Evolutionary conservation across 1,140 invertebrate genomes (phyloP).

Genomic region (Leucophenga varia): DNA sequence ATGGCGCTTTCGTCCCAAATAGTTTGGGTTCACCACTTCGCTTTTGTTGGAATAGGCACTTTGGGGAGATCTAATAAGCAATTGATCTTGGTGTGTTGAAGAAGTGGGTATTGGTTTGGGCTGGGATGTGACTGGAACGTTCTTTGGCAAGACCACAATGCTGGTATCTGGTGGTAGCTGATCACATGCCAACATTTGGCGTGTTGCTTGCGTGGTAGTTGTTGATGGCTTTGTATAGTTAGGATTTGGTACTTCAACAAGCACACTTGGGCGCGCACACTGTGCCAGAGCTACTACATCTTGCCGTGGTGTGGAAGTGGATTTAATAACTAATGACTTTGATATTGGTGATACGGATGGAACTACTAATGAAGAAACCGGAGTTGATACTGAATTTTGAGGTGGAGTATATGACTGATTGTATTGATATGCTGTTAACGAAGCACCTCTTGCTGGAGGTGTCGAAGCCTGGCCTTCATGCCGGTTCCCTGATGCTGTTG

Average conservation of each 20-base stretch:
- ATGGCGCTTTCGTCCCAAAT: slow-evolving; percentile 42
- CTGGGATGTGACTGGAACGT: slow-evolving; percentile 9
- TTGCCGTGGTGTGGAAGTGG: slow-evolving; percentile 21
- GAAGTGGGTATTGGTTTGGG: too few relatives aligned
- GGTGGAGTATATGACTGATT: slow-evolving; percentile 1
- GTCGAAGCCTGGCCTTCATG: background rate
- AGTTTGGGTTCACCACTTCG: slow-evolving; percentile 28
- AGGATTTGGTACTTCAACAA: slow-evolving; percentile 25
- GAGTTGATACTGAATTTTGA: background rate
- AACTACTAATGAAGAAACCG: too few relatives aligned
- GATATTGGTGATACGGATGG: background rate
- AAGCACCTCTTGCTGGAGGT: background rate
- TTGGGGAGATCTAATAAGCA: slow-evolving; percentile 1
- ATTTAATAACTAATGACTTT: slow-evolving; percentile 22
- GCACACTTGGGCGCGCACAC: slow-evolving; percentile 19
- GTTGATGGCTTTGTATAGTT: background rate
- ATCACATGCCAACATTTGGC: slow-evolving; percentile 4
- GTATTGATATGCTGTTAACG: too few relatives aligned
- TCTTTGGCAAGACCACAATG: slow-evolving; percentile 11
- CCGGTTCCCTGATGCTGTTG: background rate
- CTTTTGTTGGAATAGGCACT: slow-evolving; percentile 28
- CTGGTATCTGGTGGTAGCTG: slow-evolving; percentile 30
- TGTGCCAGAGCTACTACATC: too few relatives aligned
- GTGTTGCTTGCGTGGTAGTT: slow-evolving; percentile 16
- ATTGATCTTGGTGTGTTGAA: too few relatives aligned